Percentiles rank a stretch among this genome's conserved stretches.
Evolutionary conservation across 2,888 invertebrate species (phyloP).

Genomic region (Orchesellides sinensis): DNA sequence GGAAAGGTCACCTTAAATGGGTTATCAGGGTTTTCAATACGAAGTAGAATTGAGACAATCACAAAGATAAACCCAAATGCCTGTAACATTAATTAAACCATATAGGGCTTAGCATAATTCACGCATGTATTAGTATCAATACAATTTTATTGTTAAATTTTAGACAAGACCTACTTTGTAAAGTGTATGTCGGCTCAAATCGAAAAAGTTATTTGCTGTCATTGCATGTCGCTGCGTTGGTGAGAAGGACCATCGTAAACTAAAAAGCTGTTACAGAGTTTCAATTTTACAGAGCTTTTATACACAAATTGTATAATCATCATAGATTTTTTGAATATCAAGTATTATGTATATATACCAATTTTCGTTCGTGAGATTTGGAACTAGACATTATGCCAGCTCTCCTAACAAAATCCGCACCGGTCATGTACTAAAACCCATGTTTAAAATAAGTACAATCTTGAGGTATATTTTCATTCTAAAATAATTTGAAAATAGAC

Average conservation of each 20-base stretch:
- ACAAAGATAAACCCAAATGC: background rate
- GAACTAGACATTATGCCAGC: conserved; percentile 3
- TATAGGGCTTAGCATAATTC: too few relatives aligned
- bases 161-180: background rate
- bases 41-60: conserved; percentile 13
- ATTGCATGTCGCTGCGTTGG: conserved; percentile 14
- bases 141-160: background rate
- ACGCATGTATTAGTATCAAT: too few relatives aligned
- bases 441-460: background rate
- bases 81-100: background rate
- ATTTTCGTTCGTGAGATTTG: conserved; percentile 21
- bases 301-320: background rate
- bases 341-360: too few relatives aligned
- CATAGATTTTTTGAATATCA: background rate
- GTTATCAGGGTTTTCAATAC: background rate
- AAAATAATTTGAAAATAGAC: background rate
- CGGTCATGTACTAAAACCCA: conserved; percentile 27
- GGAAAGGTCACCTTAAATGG: background rate
- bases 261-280: background rate
- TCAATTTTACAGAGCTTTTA: background rate
- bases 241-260: conserved; percentile 38
- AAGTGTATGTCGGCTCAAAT: conserved; percentile 5
- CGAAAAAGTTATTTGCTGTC: conserved; percentile 24
- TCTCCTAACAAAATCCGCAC: conserved; percentile 27
- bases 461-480: background rate